Conservation (phyloP, 2,113 vertebrate species). For the Pseudois nayaur region DNA sequence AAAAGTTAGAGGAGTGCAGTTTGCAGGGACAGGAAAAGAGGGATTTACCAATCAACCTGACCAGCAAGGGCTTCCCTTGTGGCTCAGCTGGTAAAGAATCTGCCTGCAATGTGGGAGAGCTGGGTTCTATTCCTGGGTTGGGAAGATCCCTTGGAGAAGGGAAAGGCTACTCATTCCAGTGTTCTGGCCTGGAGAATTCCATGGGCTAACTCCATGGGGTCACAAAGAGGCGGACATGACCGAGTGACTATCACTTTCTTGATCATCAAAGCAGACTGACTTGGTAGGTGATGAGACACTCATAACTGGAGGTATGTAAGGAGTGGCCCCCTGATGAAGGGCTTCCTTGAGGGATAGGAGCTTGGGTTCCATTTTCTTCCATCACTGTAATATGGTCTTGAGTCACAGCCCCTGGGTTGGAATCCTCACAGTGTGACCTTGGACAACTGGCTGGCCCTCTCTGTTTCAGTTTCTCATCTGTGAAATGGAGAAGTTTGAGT, state of each 20-base stretch:
- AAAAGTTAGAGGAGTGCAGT: not conserved
- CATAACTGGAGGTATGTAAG: not conserved
- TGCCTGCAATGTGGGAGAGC: not conserved
- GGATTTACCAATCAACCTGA: not conserved
- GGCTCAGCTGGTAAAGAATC: not conserved
- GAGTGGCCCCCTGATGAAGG: accelerated
- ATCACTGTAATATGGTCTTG: not conserved
- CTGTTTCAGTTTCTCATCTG: not conserved
- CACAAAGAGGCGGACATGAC: not conserved
- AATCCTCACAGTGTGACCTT: not conserved
- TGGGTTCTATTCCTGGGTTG: not conserved
- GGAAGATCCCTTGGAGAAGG: not conserved
- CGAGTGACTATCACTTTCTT: not conserved
- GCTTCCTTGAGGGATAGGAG: not conserved
- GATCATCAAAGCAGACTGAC: not conserved
- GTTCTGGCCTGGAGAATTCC: not conserved
- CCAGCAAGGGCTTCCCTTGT: not conserved
- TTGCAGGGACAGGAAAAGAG: not conserved
- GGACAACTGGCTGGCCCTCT: not conserved
- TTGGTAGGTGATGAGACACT: not conserved
- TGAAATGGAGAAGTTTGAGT: not conserved
- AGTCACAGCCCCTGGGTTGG: not conserved
- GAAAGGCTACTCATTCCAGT: not conserved
- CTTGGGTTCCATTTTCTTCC: not conserved
- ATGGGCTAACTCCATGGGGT: not conserved